Evolutionary conservation across 1,140 invertebrate genomes (phyloP), one percentile per base, ranked within the genome.

Genomic region (Tribolium castaneum): DNA sequence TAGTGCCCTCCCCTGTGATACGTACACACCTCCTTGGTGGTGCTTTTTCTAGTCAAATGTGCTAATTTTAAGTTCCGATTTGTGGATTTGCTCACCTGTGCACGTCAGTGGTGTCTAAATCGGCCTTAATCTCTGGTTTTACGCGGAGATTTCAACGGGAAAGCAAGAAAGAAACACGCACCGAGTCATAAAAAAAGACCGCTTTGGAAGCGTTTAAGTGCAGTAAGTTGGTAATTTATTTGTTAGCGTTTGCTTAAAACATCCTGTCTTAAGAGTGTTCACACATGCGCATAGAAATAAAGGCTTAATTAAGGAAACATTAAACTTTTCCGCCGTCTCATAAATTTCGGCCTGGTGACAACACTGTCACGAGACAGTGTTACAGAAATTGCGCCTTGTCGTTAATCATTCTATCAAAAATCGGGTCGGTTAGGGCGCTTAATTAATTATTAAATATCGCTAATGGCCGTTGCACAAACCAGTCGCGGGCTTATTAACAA

Each of bases 231-330:
- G 22, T 62, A 62, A 62, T 62, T 62, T 62, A 62, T 62, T 62
- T 62, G 56, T 22, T 62, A 62, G 34, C 16, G 56, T 62, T 62
- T 30, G 19, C 56, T 62, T 30, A 13, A 62, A 62, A 30, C 56
- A 62, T 62, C 56, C 56, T 62, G 56, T 62, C 22, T 25, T 62
- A 30, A 30, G 19, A 25, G 19, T 62, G 19, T 30, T 62, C 56
- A 62, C 56, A 62, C 56, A 62, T 62, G 56, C 56, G 56, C 56
- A 22, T 30, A 62, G 22, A 25, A 13, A 30, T 22, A 62, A 62
- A 62, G 56, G 56, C 56, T 62, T 62, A 62, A 62, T 62, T 62
- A 62, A 62, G 56, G 56, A 62, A 62, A 62, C 56, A 62, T 62
- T 62, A 62, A 62, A 62, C 56, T 62, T 62, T 62, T 62, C 56